A percentile compares a stretch with the other conserved stretches of the same genome.
Conservation (phyloP, 2,888 invertebrate genomes). For the Euphydryas editha region DNA sequence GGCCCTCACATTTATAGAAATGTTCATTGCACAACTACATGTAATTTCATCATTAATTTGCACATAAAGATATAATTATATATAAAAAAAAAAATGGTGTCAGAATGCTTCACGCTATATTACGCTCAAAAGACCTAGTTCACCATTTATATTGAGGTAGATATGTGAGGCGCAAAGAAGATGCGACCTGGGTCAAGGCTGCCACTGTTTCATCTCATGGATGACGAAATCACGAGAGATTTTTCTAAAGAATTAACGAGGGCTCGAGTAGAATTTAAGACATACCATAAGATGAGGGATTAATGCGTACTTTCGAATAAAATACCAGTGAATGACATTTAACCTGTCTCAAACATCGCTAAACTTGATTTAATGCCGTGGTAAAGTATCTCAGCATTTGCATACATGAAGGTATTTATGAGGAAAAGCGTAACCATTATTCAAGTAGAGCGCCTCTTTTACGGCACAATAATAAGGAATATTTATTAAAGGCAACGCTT, state of each 20-base stretch:
- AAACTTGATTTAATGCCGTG: conserved; percentile 29
- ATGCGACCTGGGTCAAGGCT: conserved; percentile 33
- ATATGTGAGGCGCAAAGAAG: conserved; percentile 34
- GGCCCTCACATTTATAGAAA: too few species aligned
- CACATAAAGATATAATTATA: too few species aligned
- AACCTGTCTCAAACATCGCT: conserved; percentile 21
- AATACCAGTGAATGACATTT: conserved; percentile 18
- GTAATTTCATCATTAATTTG: too few species aligned
- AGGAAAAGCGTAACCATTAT: conserved; percentile 49
- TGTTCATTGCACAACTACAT: too few species aligned
- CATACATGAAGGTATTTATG: conserved; percentile 44
- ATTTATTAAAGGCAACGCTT: conserved; percentile 63
- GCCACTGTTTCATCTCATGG: conserved; percentile 34
- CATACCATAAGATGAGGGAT: conserved; percentile 26
- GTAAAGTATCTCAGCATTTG: conserved; percentile 34
- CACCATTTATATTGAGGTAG: conserved; percentile 24
- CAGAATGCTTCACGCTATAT: conserved; percentile 9
- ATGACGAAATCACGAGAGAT: conserved; percentile 32
- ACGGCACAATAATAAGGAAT: conserved; percentile 66
- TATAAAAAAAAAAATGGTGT: neutral
- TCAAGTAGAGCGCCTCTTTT: conserved; percentile 48
- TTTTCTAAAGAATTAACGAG: conserved; percentile 35
- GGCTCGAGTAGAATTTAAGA: conserved; percentile 29
- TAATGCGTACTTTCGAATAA: conserved; percentile 27
- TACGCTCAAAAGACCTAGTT: conserved; percentile 25